Evolutionary conservation across 2,797 vertebrate species (phyloP).

Genomic region (Acanthurus tractus): DNA sequence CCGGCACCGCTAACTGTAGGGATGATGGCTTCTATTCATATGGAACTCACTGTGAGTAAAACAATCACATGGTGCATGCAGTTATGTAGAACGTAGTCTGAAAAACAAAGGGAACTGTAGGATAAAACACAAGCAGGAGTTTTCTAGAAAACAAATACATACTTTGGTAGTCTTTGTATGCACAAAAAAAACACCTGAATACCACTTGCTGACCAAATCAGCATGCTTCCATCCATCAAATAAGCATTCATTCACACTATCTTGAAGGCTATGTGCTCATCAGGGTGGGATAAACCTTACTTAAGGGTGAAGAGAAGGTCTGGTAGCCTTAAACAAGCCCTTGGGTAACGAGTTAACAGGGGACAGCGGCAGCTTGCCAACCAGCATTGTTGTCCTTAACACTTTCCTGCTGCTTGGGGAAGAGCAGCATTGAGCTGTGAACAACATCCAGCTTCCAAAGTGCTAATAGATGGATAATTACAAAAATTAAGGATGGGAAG

Average conservation of each 20-base stretch:
- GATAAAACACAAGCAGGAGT: background rate
- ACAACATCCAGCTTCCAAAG: conserved; percentile 41
- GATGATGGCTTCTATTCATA: conserved; percentile 52
- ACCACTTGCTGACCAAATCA: conserved; percentile 45
- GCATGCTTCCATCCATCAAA: conserved; percentile 16
- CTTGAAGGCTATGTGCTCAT: conserved; percentile 33
- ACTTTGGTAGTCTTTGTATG: background rate
- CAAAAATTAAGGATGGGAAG: conserved; percentile 30
- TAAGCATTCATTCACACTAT: conserved; percentile 13
- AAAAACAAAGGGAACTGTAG: conserved; percentile 4
- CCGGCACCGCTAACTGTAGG: conserved; percentile 46
- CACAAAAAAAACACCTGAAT: conserved; percentile 36
- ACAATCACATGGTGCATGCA: conserved; percentile 20
- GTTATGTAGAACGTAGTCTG: background rate
- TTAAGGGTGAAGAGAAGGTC: conserved; percentile 51
- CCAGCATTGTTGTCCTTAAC: conserved; percentile 71
- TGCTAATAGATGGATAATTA: conserved; percentile 66
- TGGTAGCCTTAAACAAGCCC: conserved; percentile 63
- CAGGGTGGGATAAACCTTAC: conserved; percentile 51
- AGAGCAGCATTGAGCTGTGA: conserved; percentile 33
- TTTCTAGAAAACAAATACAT: conserved; percentile 18
- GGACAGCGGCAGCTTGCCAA: conserved; percentile 74
- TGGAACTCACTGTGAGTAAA: conserved; percentile 32
- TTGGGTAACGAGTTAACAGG: conserved; percentile 73
- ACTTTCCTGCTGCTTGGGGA: conserved; percentile 59